Evolutionary conservation across 2,888 invertebrate genomes (phyloP).

Genomic region (Brenthis hecate): DNA sequence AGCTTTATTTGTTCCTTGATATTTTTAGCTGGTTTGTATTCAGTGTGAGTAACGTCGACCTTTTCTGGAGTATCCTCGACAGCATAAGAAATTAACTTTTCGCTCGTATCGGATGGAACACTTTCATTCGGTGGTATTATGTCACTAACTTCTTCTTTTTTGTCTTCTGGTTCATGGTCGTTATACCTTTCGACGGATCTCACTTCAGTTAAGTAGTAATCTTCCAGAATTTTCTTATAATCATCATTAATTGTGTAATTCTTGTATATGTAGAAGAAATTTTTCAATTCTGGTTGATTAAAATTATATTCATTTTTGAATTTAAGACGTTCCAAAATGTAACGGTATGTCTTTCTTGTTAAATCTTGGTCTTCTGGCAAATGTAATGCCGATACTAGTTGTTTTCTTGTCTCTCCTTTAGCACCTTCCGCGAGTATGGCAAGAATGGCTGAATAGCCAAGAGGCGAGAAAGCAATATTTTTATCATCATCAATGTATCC

Average conservation of each 20-base stretch:
- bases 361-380: slow-evolving; percentile 76
- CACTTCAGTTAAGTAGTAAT: slow-evolving; percentile 84
- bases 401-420: slow-evolving; percentile 81
- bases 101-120: slow-evolving; percentile 73
- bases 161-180: slow-evolving; percentile 52
- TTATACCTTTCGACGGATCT: slow-evolving; percentile 76
- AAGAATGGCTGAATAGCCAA: slow-evolving; percentile 84
- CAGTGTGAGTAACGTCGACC: slow-evolving; percentile 60
- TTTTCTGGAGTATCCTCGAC: slow-evolving; percentile 76
- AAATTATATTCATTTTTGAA: slow-evolving; percentile 74
- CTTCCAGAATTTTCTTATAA: slow-evolving; percentile 81
- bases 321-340: slow-evolving; percentile 76
- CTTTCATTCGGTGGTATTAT: slow-evolving; percentile 61
- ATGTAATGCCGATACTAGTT: slow-evolving; percentile 80
- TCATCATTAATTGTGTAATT: slow-evolving; percentile 84
- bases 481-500: slow-evolving; percentile 77
- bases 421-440: slow-evolving; percentile 85
- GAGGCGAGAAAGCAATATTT: slow-evolving; percentile 85
- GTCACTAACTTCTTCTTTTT: slow-evolving; percentile 57
- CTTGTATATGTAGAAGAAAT: slow-evolving; percentile 86
- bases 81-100: slow-evolving; percentile 79
- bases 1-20: slow-evolving; percentile 80
- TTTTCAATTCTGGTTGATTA: slow-evolving; percentile 84
- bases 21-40: slow-evolving; percentile 73
- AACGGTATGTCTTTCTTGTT: slow-evolving; percentile 73